Evolutionary conservation across 2,888 invertebrate genomes (phyloP), one percentile per base, ranked within the genome.

Genomic region (Papilio elwesi): DNA sequence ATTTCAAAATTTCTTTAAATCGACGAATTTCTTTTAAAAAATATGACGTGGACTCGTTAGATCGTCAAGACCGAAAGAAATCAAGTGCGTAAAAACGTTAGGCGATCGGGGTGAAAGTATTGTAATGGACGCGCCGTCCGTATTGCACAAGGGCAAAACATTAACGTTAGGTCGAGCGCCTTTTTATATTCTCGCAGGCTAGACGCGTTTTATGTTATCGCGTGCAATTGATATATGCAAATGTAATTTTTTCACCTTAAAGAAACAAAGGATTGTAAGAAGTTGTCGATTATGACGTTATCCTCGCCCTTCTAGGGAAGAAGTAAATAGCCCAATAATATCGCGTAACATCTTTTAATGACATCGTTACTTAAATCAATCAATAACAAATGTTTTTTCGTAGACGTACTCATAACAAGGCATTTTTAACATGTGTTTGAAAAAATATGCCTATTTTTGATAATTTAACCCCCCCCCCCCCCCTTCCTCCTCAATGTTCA

Each of bases 81-180:
- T 9, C 59, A 43, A 43, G 43, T 11, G 15, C 59, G 59, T 43
- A 9, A 9, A 43, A 26, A 43, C 2, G 43, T 62, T 62, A 43
- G 43, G 38, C n/a, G 10, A 10, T 38, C 26, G 59, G 59, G 59
- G 59, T 68, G 48, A 65, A 65, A 65, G 59, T 51, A 16, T 65
- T 51, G 49, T 65, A 51, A 68, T 59, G 68, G 68, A 38, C 68
- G 15, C 15, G 49, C 59, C 49, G 15, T 15, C 26, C 59, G 59
- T 43, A 2, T 36, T 36, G 36, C 36, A 48, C 59, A 71, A 71
- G 71, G 71, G 66, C 71, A 66, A 48, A 66, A 68, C 48, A 49
- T 65, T 59, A 57, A 66, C 48, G 66, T 59, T 55, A 66, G 71
- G 71, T 71, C 71, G 66, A 51, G 26, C 26, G 57, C 59, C 66